These are phyloP conservation scores for Drosophila incognita DNA, from an alignment of 2,888 invertebrate species.

Conservation along the genomic window DNA sequence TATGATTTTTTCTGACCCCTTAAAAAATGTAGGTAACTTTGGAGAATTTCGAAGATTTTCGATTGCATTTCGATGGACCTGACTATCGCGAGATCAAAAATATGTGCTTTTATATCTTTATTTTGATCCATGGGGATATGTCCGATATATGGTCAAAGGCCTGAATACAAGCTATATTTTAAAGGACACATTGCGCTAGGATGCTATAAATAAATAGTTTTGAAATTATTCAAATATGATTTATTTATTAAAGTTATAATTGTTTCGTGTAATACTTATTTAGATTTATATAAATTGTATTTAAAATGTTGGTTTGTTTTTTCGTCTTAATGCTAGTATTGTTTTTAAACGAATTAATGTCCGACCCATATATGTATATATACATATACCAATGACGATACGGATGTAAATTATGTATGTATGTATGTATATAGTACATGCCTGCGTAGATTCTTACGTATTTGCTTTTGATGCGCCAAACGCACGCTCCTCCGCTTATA, in stretches of 20 bases:
- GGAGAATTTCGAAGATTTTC: neutral
- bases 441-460: constrained; percentile 70
- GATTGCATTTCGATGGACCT: neutral
- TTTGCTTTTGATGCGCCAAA: constrained; percentile 50
- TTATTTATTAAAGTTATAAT: constrained; percentile 68
- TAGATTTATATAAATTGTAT: constrained; percentile 69
- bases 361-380: constrained; percentile 37
- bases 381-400: constrained; percentile 25
- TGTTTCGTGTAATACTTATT: constrained; percentile 66
- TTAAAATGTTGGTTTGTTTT: constrained; percentile 49
- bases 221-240: constrained; percentile 61
- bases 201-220: neutral
- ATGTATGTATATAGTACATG: constrained; percentile 49
- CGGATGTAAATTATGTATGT: constrained; percentile 30
- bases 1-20: neutral
- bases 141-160: neutral
- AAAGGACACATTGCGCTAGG: neutral
- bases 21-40: neutral
- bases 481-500: constrained; percentile 42
- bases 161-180: neutral
- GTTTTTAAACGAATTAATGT: constrained; percentile 54
- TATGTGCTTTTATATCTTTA: neutral
- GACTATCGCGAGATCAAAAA: neutral
- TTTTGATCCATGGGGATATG: neutral
- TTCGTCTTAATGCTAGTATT: constrained; percentile 53